These are phyloP conservation scores for Sipha flava DNA, from an alignment of 1,140 invertebrate species.

Conservation along the genomic window DNA sequence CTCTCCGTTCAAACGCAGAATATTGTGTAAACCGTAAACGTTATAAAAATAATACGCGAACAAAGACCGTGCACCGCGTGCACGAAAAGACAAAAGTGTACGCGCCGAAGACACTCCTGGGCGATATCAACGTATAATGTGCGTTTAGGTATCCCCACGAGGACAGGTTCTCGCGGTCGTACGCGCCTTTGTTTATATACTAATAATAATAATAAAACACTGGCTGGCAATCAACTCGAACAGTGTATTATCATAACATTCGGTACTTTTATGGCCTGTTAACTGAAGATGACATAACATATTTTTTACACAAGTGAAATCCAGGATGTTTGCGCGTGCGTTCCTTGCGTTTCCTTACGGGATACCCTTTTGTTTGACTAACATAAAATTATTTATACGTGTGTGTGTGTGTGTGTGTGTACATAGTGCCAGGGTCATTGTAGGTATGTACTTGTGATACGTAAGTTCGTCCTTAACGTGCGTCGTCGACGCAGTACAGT, in stretches of 20 bases:
- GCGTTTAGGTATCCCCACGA: too few relatives aligned
- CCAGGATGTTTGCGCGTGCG: background rate
- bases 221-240: background rate
- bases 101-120: too few relatives aligned
- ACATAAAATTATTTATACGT: background rate
- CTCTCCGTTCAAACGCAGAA: too few relatives aligned
- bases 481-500: too few relatives aligned
- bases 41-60: too few relatives aligned
- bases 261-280: background rate
- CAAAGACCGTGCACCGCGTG: too few relatives aligned
- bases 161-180: background rate
- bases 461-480: too few relatives aligned
- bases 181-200: background rate
- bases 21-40: too few relatives aligned
- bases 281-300: too few relatives aligned
- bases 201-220: background rate
- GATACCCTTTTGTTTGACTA: background rate
- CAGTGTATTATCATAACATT: background rate
- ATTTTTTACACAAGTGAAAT: background rate
- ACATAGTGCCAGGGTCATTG: background rate
- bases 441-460: too few relatives aligned
- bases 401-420: background rate
- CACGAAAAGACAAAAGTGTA: too few relatives aligned
- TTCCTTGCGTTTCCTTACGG: background rate
- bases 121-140: too few relatives aligned